A percentile compares a stretch with the other conserved stretches of the same genome.
phyloP scores from a whole-genome alignment of 2,113 vertebrate species.

The Cinclus cinclus region DNA sequence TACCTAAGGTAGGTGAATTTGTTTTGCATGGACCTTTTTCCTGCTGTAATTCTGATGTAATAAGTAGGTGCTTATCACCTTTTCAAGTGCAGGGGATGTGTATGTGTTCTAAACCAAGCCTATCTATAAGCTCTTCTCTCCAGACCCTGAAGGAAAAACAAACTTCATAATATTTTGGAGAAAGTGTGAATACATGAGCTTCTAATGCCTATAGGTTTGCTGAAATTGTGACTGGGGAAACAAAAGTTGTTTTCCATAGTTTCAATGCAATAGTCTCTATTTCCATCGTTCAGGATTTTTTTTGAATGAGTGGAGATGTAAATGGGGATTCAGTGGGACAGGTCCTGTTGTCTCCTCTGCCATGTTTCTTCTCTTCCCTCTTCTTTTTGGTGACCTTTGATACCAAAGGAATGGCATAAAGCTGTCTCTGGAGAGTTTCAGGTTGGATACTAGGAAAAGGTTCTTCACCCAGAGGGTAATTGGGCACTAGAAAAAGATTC shows the following conservation, averaged over 20 bases:
- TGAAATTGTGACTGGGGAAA: background rate
- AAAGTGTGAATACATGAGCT: background rate
- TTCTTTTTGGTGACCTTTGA: background rate
- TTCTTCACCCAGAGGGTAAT: background rate
- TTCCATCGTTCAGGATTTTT: background rate
- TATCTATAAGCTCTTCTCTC: background rate
- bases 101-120: background rate
- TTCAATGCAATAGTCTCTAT: background rate
- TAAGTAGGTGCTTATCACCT: background rate
- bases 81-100: background rate
- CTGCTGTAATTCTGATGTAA: background rate
- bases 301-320: background rate
- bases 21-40: background rate
- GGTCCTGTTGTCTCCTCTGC: background rate
- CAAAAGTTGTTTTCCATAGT: background rate
- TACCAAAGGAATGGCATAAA: background rate
- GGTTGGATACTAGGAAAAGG: background rate
- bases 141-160: background rate
- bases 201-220: background rate
- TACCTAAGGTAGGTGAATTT: conserved; percentile 88
- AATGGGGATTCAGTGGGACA: background rate
- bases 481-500: background rate
- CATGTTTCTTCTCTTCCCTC: background rate
- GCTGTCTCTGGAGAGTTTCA: background rate
- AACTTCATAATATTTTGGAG: background rate